These are phyloP conservation scores for Megalops cyprinoides DNA, from an alignment of 2,797 vertebrate genomes.

Conservation along the genomic window DNA sequence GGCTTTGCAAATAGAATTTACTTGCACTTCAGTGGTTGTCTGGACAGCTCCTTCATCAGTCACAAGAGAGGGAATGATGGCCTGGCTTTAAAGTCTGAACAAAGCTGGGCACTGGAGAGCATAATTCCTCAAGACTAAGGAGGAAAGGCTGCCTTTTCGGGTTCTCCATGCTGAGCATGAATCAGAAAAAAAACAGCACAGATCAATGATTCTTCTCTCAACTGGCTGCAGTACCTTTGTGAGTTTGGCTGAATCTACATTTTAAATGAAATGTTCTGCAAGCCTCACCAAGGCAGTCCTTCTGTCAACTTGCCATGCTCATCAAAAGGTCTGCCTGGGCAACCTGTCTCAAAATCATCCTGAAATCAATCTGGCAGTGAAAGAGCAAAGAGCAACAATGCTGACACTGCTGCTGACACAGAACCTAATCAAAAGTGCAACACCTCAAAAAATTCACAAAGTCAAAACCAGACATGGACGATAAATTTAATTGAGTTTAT, in stretches of 20 bases:
- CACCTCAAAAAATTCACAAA: background rate
- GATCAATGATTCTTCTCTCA: background rate
- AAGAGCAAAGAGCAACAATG: background rate
- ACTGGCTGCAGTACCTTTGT: background rate
- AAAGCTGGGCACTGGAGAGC: background rate
- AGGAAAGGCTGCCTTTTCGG: background rate
- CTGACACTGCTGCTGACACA: background rate
- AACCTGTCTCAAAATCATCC: background rate
- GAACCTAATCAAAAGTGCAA: background rate
- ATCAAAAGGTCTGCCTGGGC: background rate
- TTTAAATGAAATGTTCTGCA: background rate
- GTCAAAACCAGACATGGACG: no score
- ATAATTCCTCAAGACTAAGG: background rate
- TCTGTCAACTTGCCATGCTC: background rate
- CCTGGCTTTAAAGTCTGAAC: background rate
- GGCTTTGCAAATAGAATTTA: slow-evolving; percentile 21
- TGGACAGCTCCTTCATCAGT: background rate
- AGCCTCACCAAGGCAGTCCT: background rate
- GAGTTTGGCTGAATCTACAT: background rate
- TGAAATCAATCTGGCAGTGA: no score
- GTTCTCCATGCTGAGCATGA: background rate
- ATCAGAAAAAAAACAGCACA: background rate
- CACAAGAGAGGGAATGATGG: background rate
- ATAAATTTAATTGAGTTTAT: no score
- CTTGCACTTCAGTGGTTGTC: background rate